phyloP scores from a whole-genome alignment of 2,113 vertebrate genomes.

The Eublepharis macularius region DNA sequence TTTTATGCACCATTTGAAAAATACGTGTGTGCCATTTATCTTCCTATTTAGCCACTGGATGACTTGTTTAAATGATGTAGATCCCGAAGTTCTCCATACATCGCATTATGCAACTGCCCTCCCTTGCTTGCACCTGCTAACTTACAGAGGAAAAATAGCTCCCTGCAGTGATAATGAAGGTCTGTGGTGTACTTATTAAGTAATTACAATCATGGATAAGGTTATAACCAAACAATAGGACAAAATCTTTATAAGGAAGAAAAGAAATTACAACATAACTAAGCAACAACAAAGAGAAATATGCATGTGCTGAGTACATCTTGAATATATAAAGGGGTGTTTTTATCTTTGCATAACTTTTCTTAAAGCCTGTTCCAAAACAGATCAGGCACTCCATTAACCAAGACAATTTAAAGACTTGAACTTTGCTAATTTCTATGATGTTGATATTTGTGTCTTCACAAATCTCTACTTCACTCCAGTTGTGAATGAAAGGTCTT shows the following conservation, averaged over 20 bases:
- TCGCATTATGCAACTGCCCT: slow-evolving; percentile 26
- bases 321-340: slow-evolving; percentile 29
- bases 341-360: slow-evolving; percentile 4
- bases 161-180: slow-evolving; percentile 71
- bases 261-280: slow-evolving; percentile 52
- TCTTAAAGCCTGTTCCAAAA: slow-evolving; percentile 39
- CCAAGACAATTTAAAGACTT: slow-evolving; percentile 16
- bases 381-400: slow-evolving; percentile 13
- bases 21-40: not conserved
- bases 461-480: not conserved
- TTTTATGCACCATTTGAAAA: slow-evolving; percentile 16
- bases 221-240: slow-evolving; percentile 71
- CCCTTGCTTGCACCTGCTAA: slow-evolving; percentile 65
- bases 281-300: slow-evolving; percentile 56
- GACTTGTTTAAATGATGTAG: not conserved
- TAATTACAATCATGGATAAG: slow-evolving; percentile 75
- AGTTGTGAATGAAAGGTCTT: too few species aligned
- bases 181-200: slow-evolving; percentile 74
- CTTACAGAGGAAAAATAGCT: slow-evolving; percentile 63
- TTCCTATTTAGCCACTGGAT: slow-evolving; percentile 1
- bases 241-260: slow-evolving; percentile 53
- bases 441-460: not conserved
- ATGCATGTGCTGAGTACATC: slow-evolving; percentile 38
- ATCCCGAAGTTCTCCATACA: not conserved
- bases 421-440: slow-evolving; percentile 28